Evolutionary conservation across 2,113 vertebrate genomes (phyloP).

Genomic region (Ifrita kowaldi): DNA sequence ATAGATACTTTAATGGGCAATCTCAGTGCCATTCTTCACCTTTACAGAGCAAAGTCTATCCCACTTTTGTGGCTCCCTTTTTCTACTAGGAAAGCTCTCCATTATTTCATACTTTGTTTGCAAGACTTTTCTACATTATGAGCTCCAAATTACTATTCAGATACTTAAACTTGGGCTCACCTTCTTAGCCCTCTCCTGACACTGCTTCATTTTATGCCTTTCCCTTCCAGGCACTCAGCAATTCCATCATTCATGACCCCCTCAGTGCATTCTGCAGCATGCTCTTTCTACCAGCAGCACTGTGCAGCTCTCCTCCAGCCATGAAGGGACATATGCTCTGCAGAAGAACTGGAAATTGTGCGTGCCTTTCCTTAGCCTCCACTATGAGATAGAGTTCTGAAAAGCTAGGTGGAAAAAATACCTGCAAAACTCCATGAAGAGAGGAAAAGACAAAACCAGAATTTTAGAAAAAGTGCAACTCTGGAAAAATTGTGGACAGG

Average conservation of each 20-base stretch:
- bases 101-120: background rate
- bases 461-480: background rate
- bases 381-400: background rate
- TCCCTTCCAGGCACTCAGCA: background rate
- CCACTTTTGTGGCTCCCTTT: background rate
- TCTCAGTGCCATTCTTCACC: background rate
- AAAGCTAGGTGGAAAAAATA: background rate
- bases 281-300: background rate
- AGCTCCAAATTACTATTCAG: background rate
- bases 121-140: background rate
- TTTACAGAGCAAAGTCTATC: background rate
- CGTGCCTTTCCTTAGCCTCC: background rate
- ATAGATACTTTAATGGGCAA: background rate
- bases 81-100: background rate
- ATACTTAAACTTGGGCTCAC: background rate
- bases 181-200: background rate
- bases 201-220: background rate
- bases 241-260: background rate
- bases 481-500: background rate
- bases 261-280: fast-evolving
- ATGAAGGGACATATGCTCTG: background rate
- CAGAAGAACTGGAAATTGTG: background rate
- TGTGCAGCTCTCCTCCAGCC: background rate
- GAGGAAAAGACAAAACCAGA: background rate
- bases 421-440: background rate